Evolutionary conservation across 2,888 invertebrate genomes (phyloP).

Genomic region (Tenthredo distinguenda): DNA sequence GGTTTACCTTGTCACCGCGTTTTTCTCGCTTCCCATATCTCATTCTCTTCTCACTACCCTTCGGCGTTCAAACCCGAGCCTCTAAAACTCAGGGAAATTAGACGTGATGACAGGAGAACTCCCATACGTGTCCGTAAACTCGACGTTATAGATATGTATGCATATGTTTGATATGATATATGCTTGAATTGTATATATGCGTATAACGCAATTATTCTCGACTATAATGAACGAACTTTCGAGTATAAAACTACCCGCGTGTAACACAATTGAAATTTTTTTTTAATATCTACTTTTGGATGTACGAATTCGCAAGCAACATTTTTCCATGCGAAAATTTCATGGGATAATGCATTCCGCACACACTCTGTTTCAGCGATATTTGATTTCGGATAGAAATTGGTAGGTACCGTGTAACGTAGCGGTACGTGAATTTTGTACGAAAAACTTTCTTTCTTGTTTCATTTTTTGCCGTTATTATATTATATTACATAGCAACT

Average conservation of each 20-base stretch:
- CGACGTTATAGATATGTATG: not conserved
- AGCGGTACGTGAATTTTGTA: not conserved
- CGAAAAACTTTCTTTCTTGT: not conserved
- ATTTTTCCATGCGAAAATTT: not conserved
- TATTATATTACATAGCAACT: not conserved
- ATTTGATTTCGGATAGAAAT: not conserved
- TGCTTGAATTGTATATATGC: not conserved
- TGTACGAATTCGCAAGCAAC: not conserved
- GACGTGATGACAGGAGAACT: not conserved
- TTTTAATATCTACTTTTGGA: not conserved
- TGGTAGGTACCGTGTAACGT: not conserved
- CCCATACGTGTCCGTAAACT: not conserved
- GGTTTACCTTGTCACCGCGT: slow-evolving; percentile 23
- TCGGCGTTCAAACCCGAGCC: not conserved
- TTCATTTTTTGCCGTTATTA: not conserved
- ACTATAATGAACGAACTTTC: not conserved
- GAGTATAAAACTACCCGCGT: not conserved
- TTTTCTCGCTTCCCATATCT: slow-evolving; percentile 7
- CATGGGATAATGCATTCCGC: not conserved
- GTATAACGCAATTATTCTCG: not conserved
- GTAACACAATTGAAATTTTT: not conserved
- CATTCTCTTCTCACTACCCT: slow-evolving; percentile 5
- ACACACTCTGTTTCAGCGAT: not conserved
- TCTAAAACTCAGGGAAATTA: not conserved
- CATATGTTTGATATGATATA: too few relatives aligned